phyloP scores from a whole-genome alignment of 2,113 vertebrate genomes.

The Aythya baeri region DNA sequence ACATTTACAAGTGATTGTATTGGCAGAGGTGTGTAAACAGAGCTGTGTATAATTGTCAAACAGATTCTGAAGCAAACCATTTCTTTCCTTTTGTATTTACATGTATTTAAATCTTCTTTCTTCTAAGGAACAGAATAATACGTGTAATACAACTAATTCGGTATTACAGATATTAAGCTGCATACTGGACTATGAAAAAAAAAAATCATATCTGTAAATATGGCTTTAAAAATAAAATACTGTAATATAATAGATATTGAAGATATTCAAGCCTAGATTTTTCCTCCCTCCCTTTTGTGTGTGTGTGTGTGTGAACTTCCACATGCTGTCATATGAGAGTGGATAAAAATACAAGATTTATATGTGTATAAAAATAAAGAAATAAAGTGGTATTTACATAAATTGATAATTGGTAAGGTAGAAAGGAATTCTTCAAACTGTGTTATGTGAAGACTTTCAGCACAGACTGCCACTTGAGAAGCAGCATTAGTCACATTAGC shows the following conservation, averaged over 20 bases:
- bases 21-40: neutral
- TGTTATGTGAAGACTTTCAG: neutral
- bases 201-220: neutral
- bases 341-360: neutral
- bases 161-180: neutral
- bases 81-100: neutral
- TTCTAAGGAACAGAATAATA: neutral
- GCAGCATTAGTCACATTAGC: neutral
- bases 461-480: neutral
- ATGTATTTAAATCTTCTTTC: neutral
- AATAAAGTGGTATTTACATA: neutral
- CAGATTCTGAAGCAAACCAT: neutral
- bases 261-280: neutral
- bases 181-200: neutral
- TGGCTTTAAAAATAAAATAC: neutral
- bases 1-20: neutral
- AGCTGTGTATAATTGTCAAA: neutral
- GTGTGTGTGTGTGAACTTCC: neutral
- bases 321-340: neutral
- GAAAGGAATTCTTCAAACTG: neutral
- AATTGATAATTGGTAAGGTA: neutral
- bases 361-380: neutral
- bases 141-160: neutral
- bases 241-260: neutral
- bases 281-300: neutral